A percentile compares a stretch with the other conserved stretches of the same genome.
Evolutionary conservation across 2,888 invertebrate species (phyloP).

Genomic region (Meloe dianella): DNA sequence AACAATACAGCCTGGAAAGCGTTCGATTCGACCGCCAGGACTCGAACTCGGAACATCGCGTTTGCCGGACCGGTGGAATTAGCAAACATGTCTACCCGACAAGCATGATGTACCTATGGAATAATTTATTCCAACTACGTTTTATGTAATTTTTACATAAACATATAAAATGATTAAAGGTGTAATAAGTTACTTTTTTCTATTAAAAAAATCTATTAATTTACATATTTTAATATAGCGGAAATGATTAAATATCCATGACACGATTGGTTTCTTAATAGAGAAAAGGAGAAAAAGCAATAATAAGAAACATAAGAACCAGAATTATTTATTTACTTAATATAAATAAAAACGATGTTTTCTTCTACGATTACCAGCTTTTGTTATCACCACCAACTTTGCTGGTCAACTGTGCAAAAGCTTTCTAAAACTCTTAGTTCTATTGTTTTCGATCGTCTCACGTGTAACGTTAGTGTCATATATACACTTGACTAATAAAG

Average conservation of each 20-base stretch:
- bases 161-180: not conserved
- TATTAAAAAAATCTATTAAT: not conserved
- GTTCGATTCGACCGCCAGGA: no score
- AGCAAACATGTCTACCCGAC: no score
- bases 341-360: not conserved
- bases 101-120: no score
- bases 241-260: not conserved
- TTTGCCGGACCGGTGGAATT: no score
- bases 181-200: not conserved
- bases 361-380: not conserved
- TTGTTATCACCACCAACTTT: no score
- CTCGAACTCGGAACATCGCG: no score
- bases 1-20: no score
- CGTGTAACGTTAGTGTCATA: no score
- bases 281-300: not conserved
- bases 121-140: not conserved
- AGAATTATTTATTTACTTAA: not conserved
- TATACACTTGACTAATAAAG: no score
- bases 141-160: not conserved
- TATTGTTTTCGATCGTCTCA: no score
- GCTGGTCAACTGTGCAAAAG: no score
- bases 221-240: not conserved
- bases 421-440: no score
- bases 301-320: not conserved
- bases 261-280: not conserved